phyloP scores from a whole-genome alignment of 92 coral and sea anemone genomes.

The Parazoanthus atlanticus region DNA sequence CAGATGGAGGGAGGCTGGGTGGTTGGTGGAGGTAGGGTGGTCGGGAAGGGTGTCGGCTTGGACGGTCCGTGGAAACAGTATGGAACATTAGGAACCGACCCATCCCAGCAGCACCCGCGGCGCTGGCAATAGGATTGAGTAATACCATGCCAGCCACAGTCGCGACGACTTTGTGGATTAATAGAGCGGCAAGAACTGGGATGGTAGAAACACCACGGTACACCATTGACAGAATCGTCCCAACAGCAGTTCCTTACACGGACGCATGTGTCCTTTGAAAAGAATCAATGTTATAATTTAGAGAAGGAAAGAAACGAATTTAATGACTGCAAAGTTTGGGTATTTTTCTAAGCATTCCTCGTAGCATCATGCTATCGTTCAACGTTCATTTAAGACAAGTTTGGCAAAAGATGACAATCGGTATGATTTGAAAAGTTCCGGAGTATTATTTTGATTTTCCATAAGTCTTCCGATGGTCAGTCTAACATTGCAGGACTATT shows the following conservation, averaged over 20 bases:
- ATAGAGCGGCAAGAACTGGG: constrained; percentile 90
- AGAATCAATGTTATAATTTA: neutral
- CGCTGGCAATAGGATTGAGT: constrained; percentile 62
- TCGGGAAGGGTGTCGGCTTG: constrained; percentile 97
- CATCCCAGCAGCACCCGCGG: constrained; percentile 94
- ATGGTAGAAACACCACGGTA: constrained; percentile 91
- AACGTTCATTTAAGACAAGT: too few species aligned
- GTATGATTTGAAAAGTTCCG: too few species aligned
- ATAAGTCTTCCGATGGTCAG: too few species aligned
- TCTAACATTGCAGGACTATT: too few species aligned
- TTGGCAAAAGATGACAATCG: too few species aligned
- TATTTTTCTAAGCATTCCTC: too few species aligned
- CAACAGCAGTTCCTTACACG: constrained; percentile 81
- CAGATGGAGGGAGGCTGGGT: constrained; percentile 76
- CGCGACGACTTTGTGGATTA: constrained; percentile 66
- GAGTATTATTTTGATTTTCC: too few species aligned
- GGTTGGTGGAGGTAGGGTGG: constrained; percentile 87
- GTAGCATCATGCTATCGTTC: too few species aligned
- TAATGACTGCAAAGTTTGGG: too few species aligned
- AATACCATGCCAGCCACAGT: constrained; percentile 77
- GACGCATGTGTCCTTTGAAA: constrained; percentile 52
- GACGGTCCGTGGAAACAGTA: constrained; percentile 90
- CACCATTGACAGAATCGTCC: constrained; percentile 82
- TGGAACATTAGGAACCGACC: constrained; percentile 78
- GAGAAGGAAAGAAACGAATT: neutral